Evolutionary conservation across 2,888 invertebrate genomes (phyloP).

Genomic region (Nebria brevicollis): DNA sequence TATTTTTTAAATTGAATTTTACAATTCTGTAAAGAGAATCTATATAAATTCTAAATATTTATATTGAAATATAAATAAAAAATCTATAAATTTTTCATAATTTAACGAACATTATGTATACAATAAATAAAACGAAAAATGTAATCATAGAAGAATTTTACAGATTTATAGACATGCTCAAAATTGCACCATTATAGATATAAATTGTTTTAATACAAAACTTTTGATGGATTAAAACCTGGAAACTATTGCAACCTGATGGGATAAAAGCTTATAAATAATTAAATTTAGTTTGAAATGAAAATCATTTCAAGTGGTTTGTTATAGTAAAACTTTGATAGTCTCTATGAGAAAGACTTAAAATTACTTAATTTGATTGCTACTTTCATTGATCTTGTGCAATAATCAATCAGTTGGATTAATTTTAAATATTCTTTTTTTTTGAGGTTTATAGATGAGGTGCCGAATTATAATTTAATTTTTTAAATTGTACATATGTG

Average conservation of each 20-base stretch:
- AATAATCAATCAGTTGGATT: not conserved
- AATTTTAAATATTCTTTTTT: not conserved
- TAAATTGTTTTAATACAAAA: too few species aligned
- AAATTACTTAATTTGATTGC: not conserved
- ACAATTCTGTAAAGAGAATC: too few species aligned
- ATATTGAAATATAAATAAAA: too few species aligned
- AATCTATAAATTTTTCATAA: too few species aligned
- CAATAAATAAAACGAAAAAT: too few species aligned
- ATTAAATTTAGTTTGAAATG: not conserved
- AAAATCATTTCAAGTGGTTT: not conserved
- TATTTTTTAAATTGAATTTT: too few species aligned
- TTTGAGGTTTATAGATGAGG: not conserved
- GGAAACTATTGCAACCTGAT: not conserved
- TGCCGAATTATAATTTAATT: slow-evolving; percentile 21
- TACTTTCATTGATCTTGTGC: not conserved
- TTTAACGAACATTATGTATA: too few species aligned
- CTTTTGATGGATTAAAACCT: not conserved
- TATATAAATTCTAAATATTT: too few species aligned
- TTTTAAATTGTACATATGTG: slow-evolving; percentile 41
- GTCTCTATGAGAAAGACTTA: not conserved
- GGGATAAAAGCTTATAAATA: not conserved
- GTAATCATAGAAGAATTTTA: too few species aligned
- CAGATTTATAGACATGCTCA: too few species aligned
- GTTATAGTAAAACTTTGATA: not conserved
- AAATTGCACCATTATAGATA: too few species aligned